Percentiles rank a stretch among this genome's conserved stretches.
Evolutionary conservation across 2,888 invertebrate species (phyloP).

Genomic region (Drosophila nr. medialis): DNA sequence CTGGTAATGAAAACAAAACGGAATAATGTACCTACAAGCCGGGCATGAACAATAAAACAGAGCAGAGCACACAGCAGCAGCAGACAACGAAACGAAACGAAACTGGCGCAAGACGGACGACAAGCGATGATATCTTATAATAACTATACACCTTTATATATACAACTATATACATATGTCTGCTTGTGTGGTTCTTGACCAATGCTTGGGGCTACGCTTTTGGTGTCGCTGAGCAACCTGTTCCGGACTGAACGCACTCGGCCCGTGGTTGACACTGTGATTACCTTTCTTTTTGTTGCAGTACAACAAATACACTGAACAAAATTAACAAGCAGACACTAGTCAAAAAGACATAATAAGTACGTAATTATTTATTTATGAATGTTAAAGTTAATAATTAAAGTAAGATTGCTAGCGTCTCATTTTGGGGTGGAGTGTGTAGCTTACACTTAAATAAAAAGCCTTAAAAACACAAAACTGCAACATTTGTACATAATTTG

Average conservation of each 20-base stretch:
- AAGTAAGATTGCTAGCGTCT: neutral
- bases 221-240: constrained; percentile 65
- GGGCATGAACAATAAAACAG: constrained; percentile 38
- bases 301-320: constrained; percentile 14
- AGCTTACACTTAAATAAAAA: neutral
- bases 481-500: neutral
- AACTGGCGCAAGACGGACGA: constrained; percentile 49
- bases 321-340: neutral
- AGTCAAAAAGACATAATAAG: neutral
- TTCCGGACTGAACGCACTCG: constrained; percentile 58
- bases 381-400: neutral
- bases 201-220: constrained; percentile 38
- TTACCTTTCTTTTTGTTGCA: constrained; percentile 74
- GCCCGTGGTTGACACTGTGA: constrained; percentile 68
- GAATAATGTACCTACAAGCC: constrained; percentile 43
- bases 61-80: constrained; percentile 13
- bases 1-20: constrained; percentile 71
- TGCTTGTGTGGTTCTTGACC: constrained; percentile 47
- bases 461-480: neutral
- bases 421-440: neutral
- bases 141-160: constrained; percentile 13
- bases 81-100: constrained; percentile 36
- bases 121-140: constrained; percentile 35
- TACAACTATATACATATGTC: neutral
- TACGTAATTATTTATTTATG: neutral